Conservation (phyloP, 2,888 invertebrate species). For the Sturmia bella region DNA sequence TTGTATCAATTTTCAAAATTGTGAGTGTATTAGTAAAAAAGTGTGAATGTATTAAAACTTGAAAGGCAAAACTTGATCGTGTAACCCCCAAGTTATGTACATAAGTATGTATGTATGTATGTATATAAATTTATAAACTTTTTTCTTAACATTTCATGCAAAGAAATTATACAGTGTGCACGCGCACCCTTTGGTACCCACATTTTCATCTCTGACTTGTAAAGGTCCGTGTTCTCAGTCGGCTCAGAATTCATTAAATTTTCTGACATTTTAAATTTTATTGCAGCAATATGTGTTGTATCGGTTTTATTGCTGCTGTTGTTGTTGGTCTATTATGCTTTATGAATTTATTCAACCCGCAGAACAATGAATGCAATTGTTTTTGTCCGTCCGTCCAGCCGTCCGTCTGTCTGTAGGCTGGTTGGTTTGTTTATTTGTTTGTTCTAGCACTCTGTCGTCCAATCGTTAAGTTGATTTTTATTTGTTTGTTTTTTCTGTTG, state of each 20-base stretch:
- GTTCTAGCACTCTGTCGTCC: slow-evolving; percentile 35
- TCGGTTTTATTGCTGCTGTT: slow-evolving; percentile 16
- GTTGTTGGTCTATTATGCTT: slow-evolving; percentile 47
- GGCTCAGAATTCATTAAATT: slow-evolving; percentile 54
- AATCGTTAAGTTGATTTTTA: slow-evolving; percentile 47
- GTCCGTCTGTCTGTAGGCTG: slow-evolving; percentile 20
- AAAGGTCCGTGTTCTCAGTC: slow-evolving; percentile 49
- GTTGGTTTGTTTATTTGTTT: slow-evolving; percentile 6
- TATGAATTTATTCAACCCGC: slow-evolving; percentile 65
- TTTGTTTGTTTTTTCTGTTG: slow-evolving; percentile 10
- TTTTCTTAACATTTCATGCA: neutral
- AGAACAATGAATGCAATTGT: slow-evolving; percentile 56
- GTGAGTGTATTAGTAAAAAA: too few species aligned
- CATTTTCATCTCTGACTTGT: neutral
- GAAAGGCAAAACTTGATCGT: too few species aligned
- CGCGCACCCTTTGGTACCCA: neutral
- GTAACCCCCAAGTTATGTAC: too few species aligned
- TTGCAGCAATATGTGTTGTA: slow-evolving; percentile 32
- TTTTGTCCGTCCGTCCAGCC: slow-evolving; percentile 24
- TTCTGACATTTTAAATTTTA: slow-evolving; percentile 27
- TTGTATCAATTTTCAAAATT: too few species aligned
- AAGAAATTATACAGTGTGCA: neutral
- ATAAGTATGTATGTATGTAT: too few species aligned
- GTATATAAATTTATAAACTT: neutral
- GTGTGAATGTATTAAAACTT: too few species aligned